Evolutionary conservation across 2,888 invertebrate species (phyloP), one percentile per base, ranked within the genome.

Genomic region (Yponomeuta malinellus): DNA sequence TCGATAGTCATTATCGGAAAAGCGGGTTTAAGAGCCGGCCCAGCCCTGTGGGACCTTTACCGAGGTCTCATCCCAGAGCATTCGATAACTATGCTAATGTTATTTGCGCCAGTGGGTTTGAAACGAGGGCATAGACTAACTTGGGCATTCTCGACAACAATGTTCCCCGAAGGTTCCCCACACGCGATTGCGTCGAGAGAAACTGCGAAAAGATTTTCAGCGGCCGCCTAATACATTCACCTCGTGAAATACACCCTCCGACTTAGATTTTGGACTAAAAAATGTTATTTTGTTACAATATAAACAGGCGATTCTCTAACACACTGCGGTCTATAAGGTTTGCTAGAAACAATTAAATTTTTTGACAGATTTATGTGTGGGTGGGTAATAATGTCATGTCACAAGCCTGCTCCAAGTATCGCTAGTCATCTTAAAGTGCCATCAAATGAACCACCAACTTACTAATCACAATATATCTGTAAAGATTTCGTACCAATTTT

Each of bases 41-140:
- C 84, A 83, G 83, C 89, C 89, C 89, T 77, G 75, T 78, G 89
- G 89, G 89, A 88, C 90, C 89, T 86, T 90, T 90, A 86, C 86
- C 81, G 81, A 87, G 89, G 90, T 89, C 89, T 89, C 90, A 90
- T 90, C 90, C 87, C 87, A 78, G 82, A 85, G 85, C 87, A 86
- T 88, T 89, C 90, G 89, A 92, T 92, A 90, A 90, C 90, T 91
- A 92, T 92, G 91, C 90, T 91, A 91, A 91, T 91, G 90, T 90
- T 91, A 91, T 91, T 89, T 89, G 90, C 86, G 87, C 86, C 89
- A 86, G 86, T 87, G 88, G 90, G 87, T 87, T 88, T 81, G 82
- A 83, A 89, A 89, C 85, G 86, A 79, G 85, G 83, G 83, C 81
- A 83, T 84, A 85, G 81, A 86, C 87, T 86, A 85, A 85, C 83